Percentiles rank a stretch among this genome's conserved stretches.
Conservation (phyloP, 2,797 vertebrate species). For the Pangasius sanitwongsei region DNA sequence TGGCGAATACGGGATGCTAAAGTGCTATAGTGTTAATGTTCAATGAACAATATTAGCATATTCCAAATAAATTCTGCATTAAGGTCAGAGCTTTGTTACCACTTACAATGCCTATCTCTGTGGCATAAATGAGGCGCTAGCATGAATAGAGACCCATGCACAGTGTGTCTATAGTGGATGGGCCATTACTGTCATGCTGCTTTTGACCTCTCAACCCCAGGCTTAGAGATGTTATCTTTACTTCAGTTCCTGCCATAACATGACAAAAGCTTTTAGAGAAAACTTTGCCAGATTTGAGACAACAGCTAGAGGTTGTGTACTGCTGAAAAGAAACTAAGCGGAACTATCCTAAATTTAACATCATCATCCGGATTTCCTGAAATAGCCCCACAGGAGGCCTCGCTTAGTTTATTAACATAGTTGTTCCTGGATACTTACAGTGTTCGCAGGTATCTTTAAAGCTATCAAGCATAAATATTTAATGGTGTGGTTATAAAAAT, state of each 20-base stretch:
- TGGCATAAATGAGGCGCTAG: neutral
- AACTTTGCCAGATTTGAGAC: slow-evolving; percentile 18
- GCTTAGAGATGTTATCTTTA: slow-evolving; percentile 48
- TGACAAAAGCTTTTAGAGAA: slow-evolving; percentile 33
- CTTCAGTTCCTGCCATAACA: slow-evolving; percentile 45
- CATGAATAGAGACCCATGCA: slow-evolving; percentile 21
- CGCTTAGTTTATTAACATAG: neutral
- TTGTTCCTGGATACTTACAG: neutral
- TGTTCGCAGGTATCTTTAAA: neutral
- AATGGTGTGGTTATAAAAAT: neutral
- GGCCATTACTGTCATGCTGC: slow-evolving; percentile 32
- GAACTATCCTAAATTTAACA: neutral
- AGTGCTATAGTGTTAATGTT: neutral
- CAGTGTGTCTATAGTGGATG: slow-evolving; percentile 3
- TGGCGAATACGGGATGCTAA: neutral
- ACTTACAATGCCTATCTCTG: neutral
- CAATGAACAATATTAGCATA: neutral
- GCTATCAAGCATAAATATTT: neutral
- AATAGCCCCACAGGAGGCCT: neutral
- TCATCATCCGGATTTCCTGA: neutral
- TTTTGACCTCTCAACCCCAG: slow-evolving; percentile 43
- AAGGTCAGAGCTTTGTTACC: slow-evolving; percentile 14
- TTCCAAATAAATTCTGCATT: slow-evolving; percentile 7
- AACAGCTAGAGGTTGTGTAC: slow-evolving; percentile 21
- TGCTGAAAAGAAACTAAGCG: slow-evolving; percentile 1